Evolutionary conservation across 1,140 invertebrate species (phyloP).

Genomic region (Adoxophyes honmai): DNA sequence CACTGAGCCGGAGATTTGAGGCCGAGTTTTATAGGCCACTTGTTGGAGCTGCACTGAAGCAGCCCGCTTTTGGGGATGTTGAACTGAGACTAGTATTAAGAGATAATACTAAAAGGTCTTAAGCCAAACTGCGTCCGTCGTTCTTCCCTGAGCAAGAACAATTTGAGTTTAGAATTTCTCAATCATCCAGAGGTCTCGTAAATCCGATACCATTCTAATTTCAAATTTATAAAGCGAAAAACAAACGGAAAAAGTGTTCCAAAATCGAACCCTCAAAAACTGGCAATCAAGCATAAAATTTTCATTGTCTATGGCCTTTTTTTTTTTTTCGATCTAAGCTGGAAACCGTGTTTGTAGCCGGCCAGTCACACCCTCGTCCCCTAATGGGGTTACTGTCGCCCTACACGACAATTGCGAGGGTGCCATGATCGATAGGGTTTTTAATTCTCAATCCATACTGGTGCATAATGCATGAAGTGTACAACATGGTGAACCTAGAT

Average conservation of each 20-base stretch:
- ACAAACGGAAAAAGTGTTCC: no score
- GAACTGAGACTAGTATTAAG: no score
- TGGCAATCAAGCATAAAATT: no score
- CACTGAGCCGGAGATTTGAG: conserved; percentile 2
- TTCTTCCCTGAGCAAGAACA: no score
- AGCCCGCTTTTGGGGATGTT: not conserved
- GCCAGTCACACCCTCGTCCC: conserved; percentile 3
- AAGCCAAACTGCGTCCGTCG: no score
- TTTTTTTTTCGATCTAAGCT: not conserved
- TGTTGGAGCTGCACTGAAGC: not conserved
- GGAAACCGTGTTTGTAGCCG: not conserved
- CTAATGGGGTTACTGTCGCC: conserved; percentile 19
- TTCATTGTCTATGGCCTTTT: not conserved
- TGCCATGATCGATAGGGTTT: conserved; percentile 17
- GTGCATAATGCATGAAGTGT: not conserved
- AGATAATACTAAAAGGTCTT: no score
- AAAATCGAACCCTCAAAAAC: no score
- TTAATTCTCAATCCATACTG: not conserved
- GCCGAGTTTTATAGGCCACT: conserved; percentile 1
- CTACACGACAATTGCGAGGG: conserved; percentile 15
- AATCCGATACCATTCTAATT: no score
- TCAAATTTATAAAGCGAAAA: no score
- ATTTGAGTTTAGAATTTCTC: no score
- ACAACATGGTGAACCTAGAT: no score
- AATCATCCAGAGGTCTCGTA: no score